phyloP scores from a whole-genome alignment of 2,113 vertebrate species.

The Peromyscus californicus region DNA sequence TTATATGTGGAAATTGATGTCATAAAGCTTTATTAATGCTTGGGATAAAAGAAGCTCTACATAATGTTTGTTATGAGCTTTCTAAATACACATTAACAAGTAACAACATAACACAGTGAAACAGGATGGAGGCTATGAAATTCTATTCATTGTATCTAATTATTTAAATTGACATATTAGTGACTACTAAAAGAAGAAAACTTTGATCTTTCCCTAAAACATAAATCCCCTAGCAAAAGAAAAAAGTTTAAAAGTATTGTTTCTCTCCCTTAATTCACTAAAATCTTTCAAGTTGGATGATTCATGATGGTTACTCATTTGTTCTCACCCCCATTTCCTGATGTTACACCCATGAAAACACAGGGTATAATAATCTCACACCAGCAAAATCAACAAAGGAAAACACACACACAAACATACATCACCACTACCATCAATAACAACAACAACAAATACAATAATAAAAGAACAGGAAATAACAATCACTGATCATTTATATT shows the following conservation, averaged over 20 bases:
- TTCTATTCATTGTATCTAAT: not conserved
- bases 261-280: not conserved
- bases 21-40: not conserved
- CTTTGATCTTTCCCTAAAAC: not conserved
- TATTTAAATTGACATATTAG: not conserved
- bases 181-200: not conserved
- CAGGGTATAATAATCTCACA: not conserved
- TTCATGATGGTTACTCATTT: not conserved
- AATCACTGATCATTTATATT: not conserved
- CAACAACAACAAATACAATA: not conserved
- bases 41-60: not conserved
- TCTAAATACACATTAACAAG: not conserved
- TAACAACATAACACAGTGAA: not conserved
- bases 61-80: not conserved
- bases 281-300: not conserved
- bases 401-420: not conserved
- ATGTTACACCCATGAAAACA: not conserved
- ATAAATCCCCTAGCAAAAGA: not conserved
- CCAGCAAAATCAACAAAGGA: not conserved
- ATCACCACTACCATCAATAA: not conserved
- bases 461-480: not conserved
- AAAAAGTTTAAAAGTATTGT: not conserved
- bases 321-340: not conserved
- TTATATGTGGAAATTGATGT: not conserved
- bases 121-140: not conserved